Conservation (phyloP, 2,797 vertebrate species). For the Argyrosomus regius region DNA sequence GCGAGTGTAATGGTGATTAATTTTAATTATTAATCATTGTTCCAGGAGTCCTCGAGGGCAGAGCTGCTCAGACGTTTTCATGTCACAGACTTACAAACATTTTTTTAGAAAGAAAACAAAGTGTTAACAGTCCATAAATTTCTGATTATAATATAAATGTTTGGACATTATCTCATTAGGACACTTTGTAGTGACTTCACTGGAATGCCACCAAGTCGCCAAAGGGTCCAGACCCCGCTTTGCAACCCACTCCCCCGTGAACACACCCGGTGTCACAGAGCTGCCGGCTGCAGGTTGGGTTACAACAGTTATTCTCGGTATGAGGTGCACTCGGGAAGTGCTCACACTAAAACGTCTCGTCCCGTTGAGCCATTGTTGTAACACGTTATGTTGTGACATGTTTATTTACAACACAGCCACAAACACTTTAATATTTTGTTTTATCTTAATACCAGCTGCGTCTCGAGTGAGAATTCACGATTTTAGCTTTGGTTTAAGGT, state of each 20-base stretch:
- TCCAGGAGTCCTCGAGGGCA: conserved; percentile 36
- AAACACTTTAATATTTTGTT: background rate
- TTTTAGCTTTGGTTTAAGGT: too few species aligned
- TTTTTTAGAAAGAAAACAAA: too few species aligned
- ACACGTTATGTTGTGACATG: conserved; percentile 20
- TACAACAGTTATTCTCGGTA: conserved; percentile 54
- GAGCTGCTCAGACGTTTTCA: conserved; percentile 5
- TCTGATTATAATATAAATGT: background rate
- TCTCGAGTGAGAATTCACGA: background rate
- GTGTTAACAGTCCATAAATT: background rate
- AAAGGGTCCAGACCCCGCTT: background rate
- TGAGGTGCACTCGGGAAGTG: conserved; percentile 29
- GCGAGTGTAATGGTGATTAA: conserved; percentile 31
- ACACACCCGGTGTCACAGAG: conserved; percentile 38
- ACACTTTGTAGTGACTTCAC: background rate
- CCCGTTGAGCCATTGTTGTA: conserved; percentile 16
- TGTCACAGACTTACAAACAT: background rate
- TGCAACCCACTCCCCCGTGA: conserved; percentile 29
- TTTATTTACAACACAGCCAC: background rate
- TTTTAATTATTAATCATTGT: conserved; percentile 69
- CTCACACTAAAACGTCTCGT: background rate
- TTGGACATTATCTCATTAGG: background rate
- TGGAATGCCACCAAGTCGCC: conserved; percentile 17
- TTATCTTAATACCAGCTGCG: background rate
- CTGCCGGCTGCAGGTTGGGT: conserved; percentile 50